A percentile compares a stretch with the other conserved stretches of the same genome.
Evolutionary conservation across 2,113 vertebrate species (phyloP).

Genomic region (Petromus typicus): DNA sequence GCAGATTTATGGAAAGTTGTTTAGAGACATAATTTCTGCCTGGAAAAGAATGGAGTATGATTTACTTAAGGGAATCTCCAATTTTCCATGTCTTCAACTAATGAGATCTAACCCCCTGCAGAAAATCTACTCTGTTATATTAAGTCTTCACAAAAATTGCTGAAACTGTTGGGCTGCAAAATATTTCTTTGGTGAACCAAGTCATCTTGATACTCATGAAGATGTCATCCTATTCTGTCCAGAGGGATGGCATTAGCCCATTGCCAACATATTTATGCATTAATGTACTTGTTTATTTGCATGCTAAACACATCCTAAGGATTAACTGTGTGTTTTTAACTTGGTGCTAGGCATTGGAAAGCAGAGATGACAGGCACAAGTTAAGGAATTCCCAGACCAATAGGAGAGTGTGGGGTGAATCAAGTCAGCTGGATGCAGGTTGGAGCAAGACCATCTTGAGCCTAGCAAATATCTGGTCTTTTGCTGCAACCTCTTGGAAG

Average conservation of each 20-base stretch:
- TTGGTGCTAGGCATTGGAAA: too few species aligned
- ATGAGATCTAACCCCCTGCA: fast-evolving
- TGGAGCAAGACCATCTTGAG: background rate
- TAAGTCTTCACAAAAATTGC: background rate
- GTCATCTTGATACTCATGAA: background rate
- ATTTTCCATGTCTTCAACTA: background rate
- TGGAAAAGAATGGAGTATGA: background rate
- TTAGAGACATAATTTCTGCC: background rate
- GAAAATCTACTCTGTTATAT: background rate
- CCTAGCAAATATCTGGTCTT: background rate
- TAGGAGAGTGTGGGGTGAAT: background rate
- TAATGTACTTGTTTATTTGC: fast-evolving
- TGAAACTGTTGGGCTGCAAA: fast-evolving
- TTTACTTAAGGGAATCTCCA: background rate
- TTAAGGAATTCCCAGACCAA: too few species aligned
- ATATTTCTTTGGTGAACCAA: fast-evolving
- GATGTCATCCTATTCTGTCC: background rate
- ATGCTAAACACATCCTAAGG: background rate
- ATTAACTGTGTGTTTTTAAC: too few species aligned
- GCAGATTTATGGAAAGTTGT: background rate
- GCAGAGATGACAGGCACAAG: too few species aligned
- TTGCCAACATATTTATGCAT: fast-evolving
- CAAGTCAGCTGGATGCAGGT: fast-evolving
- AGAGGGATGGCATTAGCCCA: fast-evolving
- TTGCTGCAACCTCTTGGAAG: background rate